phyloP scores from a whole-genome alignment of 2,113 vertebrate genomes.

The Nycticebus coucang region DNA sequence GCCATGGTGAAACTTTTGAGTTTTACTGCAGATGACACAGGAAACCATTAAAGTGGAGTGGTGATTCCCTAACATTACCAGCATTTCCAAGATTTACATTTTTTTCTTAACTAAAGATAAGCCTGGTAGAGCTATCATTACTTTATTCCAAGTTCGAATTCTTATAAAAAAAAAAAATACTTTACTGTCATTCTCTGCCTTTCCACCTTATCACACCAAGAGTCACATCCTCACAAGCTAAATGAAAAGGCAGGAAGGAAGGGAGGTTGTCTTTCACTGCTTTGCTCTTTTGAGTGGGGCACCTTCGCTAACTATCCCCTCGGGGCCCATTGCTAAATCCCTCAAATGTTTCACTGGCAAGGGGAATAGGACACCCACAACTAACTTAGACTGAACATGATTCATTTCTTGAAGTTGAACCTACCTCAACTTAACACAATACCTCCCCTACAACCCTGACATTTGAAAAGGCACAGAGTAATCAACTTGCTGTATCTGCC shows the following conservation, averaged over 20 bases:
- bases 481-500: background rate
- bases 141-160: background rate
- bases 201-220: background rate
- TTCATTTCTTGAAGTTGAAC: background rate
- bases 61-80: background rate
- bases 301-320: background rate
- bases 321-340: background rate
- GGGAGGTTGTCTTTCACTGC: background rate
- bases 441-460: background rate
- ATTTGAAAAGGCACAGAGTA: background rate
- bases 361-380: background rate
- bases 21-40: background rate
- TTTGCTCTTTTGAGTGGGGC: background rate
- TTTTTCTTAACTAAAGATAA: background rate
- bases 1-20: background rate
- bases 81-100: background rate
- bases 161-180: background rate
- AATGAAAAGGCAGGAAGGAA: background rate
- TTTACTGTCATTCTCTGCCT: background rate
- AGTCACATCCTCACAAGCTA: background rate
- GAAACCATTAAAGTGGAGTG: background rate
- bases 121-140: background rate
- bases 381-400: background rate
- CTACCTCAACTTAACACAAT: background rate
- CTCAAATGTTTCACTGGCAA: background rate